Evolutionary conservation across 2,888 invertebrate species (phyloP).

Genomic region (Melanostoma mellinum): DNA sequence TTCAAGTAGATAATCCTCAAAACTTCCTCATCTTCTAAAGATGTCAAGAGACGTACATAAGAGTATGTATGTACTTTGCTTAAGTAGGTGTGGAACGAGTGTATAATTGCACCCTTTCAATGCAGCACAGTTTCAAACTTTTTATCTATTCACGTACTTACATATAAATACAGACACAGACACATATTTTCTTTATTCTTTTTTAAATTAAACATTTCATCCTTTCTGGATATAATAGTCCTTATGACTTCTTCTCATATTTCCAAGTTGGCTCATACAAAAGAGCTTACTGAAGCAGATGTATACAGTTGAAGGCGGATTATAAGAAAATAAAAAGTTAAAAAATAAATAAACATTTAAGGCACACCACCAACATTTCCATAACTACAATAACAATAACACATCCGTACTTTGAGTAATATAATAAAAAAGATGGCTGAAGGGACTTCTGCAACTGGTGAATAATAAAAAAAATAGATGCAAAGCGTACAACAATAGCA

Average conservation of each 20-base stretch:
- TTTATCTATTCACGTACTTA: conserved; percentile 19
- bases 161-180: background rate
- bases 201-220: conserved; percentile 51
- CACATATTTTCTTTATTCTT: conserved; percentile 3
- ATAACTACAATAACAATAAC: conserved; percentile 62
- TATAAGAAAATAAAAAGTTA: conserved; percentile 13
- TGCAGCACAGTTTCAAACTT: conserved; percentile 42
- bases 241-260: conserved; percentile 33
- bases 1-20: conserved; percentile 56
- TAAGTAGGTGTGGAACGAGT: conserved; percentile 62
- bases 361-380: conserved; percentile 57
- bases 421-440: conserved; percentile 55
- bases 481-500: conserved; percentile 56
- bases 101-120: conserved; percentile 64
- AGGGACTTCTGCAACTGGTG: conserved; percentile 61
- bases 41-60: conserved; percentile 46
- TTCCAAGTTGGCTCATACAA: conserved; percentile 41
- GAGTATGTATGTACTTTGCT: background rate
- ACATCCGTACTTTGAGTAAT: conserved; percentile 59
- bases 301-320: conserved; percentile 9
- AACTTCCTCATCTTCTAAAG: conserved; percentile 51
- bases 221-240: conserved; percentile 31
- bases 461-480: conserved; percentile 21
- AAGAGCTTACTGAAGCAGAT: conserved; percentile 56
- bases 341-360: conserved; percentile 62